phyloP scores from a whole-genome alignment of 2,113 vertebrate species.

The Cololabis saira region DNA sequence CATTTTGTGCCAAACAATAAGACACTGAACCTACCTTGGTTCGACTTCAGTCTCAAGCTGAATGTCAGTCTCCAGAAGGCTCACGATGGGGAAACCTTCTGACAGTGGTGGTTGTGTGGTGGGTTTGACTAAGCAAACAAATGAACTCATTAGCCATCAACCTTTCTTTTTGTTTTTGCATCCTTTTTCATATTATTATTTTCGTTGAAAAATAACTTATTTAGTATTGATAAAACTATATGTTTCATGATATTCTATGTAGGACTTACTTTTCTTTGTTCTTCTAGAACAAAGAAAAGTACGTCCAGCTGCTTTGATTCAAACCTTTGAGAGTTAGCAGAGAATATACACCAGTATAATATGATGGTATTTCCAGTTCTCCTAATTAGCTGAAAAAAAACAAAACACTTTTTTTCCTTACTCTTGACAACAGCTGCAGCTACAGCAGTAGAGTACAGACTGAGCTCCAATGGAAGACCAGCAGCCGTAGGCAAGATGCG shows the following conservation, averaged over 20 bases:
- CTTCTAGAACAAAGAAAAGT: too few relatives aligned
- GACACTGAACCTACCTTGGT: conserved; percentile 67
- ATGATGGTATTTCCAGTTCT: too few relatives aligned
- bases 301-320: too few relatives aligned
- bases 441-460: conserved; percentile 75
- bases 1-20: neutral
- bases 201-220: too few relatives aligned
- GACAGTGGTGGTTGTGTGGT: conserved; percentile 61
- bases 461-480: conserved; percentile 83
- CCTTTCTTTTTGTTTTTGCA: neutral
- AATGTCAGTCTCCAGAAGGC: conserved; percentile 69
- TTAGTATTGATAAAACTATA: too few relatives aligned
- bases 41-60: conserved; percentile 68
- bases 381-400: too few relatives aligned
- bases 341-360: too few relatives aligned
- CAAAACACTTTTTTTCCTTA: conserved; percentile 51
- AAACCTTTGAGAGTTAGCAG: too few relatives aligned
- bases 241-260: too few relatives aligned
- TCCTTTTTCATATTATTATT: too few relatives aligned
- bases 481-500: conserved; percentile 79
- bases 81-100: conserved; percentile 54
- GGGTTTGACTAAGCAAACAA: conserved; percentile 58
- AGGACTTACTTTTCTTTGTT: too few relatives aligned
- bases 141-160: neutral
- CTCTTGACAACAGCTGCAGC: conserved; percentile 61